Evolutionary conservation across 2,888 invertebrate genomes (phyloP).

Genomic region (Carcina quercana): DNA sequence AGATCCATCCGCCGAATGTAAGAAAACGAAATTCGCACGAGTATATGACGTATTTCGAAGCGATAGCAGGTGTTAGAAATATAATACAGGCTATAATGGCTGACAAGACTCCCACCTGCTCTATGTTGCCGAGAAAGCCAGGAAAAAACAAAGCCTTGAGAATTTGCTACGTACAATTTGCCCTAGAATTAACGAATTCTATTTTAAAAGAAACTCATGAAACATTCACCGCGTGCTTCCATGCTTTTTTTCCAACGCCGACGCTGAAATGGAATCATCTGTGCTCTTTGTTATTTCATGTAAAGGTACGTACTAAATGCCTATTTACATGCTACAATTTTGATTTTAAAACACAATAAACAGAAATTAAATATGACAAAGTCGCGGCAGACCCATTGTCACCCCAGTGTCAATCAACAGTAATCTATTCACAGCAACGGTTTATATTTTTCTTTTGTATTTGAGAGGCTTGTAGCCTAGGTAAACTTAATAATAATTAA

Average conservation of each 20-base stretch:
- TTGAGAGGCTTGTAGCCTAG: too few relatives aligned
- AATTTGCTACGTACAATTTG: slow-evolving; percentile 59
- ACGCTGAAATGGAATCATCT: slow-evolving; percentile 94
- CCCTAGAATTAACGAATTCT: slow-evolving; percentile 78
- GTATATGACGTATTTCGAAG: slow-evolving; percentile 87
- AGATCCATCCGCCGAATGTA: slow-evolving; percentile 88
- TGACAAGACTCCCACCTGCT: slow-evolving; percentile 71
- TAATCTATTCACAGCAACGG: too few relatives aligned
- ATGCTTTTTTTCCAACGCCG: slow-evolving; percentile 96
- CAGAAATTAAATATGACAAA: too few relatives aligned
- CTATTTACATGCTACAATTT: too few relatives aligned
- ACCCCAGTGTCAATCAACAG: too few relatives aligned
- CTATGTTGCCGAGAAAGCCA: slow-evolving; percentile 43
- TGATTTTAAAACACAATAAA: too few relatives aligned
- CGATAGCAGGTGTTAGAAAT: slow-evolving; percentile 88
- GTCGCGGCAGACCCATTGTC: too few relatives aligned
- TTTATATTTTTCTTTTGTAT: too few relatives aligned
- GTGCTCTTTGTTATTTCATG: slow-evolving; percentile 84
- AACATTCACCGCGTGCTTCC: slow-evolving; percentile 93
- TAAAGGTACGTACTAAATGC: slow-evolving; percentile 67
- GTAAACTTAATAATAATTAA: too few relatives aligned
- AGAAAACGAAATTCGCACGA: slow-evolving; percentile 69
- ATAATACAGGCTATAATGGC: slow-evolving; percentile 88
- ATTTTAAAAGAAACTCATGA: slow-evolving; percentile 93
- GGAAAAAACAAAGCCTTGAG: slow-evolving; percentile 56